These are phyloP conservation scores for Sebastolobus alascanus DNA, from an alignment of 2,797 vertebrate species.

Conservation along the genomic window DNA sequence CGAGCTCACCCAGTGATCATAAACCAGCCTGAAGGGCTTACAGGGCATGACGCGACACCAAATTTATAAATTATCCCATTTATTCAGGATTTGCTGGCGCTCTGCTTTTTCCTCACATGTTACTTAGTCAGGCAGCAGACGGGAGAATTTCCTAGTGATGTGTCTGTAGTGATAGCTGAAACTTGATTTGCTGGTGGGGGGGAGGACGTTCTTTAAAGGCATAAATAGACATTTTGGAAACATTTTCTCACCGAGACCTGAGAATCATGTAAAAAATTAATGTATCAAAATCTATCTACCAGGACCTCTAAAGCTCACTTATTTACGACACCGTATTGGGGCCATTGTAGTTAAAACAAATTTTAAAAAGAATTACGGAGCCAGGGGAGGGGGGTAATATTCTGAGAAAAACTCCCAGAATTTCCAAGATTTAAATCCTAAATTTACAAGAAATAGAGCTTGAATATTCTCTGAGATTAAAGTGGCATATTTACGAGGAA, in stretches of 20 bases:
- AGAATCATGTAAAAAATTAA: not conserved
- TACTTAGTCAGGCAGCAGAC: slow-evolving; percentile 45
- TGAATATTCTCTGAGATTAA: no score
- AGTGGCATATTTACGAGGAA: no score
- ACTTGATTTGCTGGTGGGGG: slow-evolving; percentile 10
- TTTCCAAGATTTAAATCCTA: no score
- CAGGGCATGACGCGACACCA: slow-evolving; percentile 64
- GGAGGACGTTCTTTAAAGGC: slow-evolving; percentile 10
- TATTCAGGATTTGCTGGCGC: slow-evolving; percentile 62
- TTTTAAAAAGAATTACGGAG: no score
- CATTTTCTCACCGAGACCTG: not conserved
- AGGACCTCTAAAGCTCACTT: not conserved
- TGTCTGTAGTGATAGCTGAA: slow-evolving; percentile 43
- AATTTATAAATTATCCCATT: slow-evolving; percentile 75
- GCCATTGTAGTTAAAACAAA: no score
- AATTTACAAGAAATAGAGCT: no score
- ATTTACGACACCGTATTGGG: not conserved
- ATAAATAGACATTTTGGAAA: slow-evolving; percentile 21
- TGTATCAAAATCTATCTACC: not conserved
- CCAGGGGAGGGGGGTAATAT: no score
- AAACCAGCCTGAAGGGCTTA: slow-evolving; percentile 71
- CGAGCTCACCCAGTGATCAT: slow-evolving; percentile 67
- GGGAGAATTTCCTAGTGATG: slow-evolving; percentile 44
- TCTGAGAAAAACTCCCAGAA: no score
- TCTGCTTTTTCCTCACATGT: slow-evolving; percentile 64